Percentiles rank a stretch among this genome's conserved stretches.
These are phyloP conservation scores for Bos taurus DNA, from an alignment of 2,113 vertebrate genomes.

Conservation along the genomic window ARS-UCD2.0 NC_037332.1:107503501-107504000, in stretches of 20 bases:
- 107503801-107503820: background rate
- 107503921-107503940: background rate
- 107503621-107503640: too few relatives aligned
- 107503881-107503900: background rate
- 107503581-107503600: background rate
- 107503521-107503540: background rate
- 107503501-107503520: background rate
- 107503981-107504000: background rate
- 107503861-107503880: background rate
- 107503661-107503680: too few relatives aligned
- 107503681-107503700: too few relatives aligned
- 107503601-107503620: background rate
- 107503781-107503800: background rate
- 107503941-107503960: background rate
- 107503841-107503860: background rate
- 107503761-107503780: background rate
- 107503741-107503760: too few relatives aligned
- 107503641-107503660: too few relatives aligned
- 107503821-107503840: conserved; percentile 14
- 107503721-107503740: too few relatives aligned
- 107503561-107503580: background rate
- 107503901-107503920: background rate
- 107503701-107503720: too few relatives aligned
- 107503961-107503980: background rate
- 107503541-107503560: background rate